Base-by-base conservation (phyloP, 2,888 invertebrate species). In the Liposcelis brunnea region DNA sequence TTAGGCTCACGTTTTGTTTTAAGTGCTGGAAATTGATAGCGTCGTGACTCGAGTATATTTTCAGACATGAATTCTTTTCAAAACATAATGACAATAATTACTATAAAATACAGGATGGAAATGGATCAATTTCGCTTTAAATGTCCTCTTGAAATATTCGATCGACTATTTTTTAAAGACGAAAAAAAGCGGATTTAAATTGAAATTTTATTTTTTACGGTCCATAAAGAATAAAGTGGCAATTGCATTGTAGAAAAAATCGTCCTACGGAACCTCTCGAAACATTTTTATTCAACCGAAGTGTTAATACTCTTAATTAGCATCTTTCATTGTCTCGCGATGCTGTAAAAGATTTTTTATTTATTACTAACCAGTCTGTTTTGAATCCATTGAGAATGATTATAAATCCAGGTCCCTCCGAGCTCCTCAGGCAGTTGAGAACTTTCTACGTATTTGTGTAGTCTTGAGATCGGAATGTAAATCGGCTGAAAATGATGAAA, bases 301-400 rank as follows among this genome's bases (percentile, higher is more conserved):
- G 26, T 26, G 26, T 18, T 45, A 12, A 33, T 15, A 11, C 16
- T 43, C 4, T 26, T 26, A 16, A 35, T 15, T 35, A 35, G 14
- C 16, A 35, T 35, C 6, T 35, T 15, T 6, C 18, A 14, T n/a
- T 35, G n/a, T 19, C 33, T 31, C n/a, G 12, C 31, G 31, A 19
- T 33, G 16, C 35, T 11, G 31, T n/a, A 32, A n/a, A 15, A 16
- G 10, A 32, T 35, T 4, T 35, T 7, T 35, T 35, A 10, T 8
- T 19, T 19, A n/a, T 42, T 50, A 60, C 70, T 65, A 65, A 84
- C 85, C 68, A 80, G 68, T 63, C 83, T 70, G 58, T 74, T 77
- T 54, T 77, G 73, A 52, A 82, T 70, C 86, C 86, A 86, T 52
- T 70, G 68, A 45, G 72, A 69, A 59, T 82, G 80, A 59, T 79